Evolutionary conservation across 2,888 invertebrate species (phyloP), one percentile per base, ranked within the genome.

Genomic region (Corythucha ciliata): DNA sequence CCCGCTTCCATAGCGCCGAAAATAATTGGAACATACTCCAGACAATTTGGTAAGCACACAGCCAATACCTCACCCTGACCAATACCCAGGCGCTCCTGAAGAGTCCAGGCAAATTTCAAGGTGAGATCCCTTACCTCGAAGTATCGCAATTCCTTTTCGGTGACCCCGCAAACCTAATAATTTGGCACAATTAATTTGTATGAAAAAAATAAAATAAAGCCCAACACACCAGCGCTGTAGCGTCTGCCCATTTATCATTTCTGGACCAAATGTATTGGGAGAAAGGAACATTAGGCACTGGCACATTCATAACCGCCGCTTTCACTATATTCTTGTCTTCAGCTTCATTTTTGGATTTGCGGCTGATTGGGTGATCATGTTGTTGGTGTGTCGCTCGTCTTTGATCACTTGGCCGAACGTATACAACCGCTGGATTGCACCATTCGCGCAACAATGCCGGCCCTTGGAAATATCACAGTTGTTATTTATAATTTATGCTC

Each of bases 111-210:
- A 52, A 85, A 77, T 42, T 79, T 77, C 45, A 74, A 74, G n/a
- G 79, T 74, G 24, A 76, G 70, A 56, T 76, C 77, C 55, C 80
- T 74, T 0, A 80, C 66, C 64, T 84, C 74, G 8, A 76, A 77
- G 63, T 75, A 87, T 0, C 82, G 84, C 61, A 83, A 84, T 12
- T 79, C 78, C 58, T 80, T 73, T 3, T 83, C 83, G 0, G 83
- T 81, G 6, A 76, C 62, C 0, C 80, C 76, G 62, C 86, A 87
- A 54, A 81, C 80, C 88, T 88, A 65, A n/a, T n/a, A n/a, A n/a
- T n/a, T n/a, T 25, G 70, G 20, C 18, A 4, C 37, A 49, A n/a
- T n/a, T n/a, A n/a, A n/a, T n/a, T n/a, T n/a, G n/a, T n/a, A n/a
- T n/a, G n/a, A n/a, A n/a, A n/a, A n/a, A n/a, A n/a, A n/a, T n/a